phyloP scores from a whole-genome alignment of 2,797 vertebrate genomes.

The Crocodylus rhombifer region DNA sequence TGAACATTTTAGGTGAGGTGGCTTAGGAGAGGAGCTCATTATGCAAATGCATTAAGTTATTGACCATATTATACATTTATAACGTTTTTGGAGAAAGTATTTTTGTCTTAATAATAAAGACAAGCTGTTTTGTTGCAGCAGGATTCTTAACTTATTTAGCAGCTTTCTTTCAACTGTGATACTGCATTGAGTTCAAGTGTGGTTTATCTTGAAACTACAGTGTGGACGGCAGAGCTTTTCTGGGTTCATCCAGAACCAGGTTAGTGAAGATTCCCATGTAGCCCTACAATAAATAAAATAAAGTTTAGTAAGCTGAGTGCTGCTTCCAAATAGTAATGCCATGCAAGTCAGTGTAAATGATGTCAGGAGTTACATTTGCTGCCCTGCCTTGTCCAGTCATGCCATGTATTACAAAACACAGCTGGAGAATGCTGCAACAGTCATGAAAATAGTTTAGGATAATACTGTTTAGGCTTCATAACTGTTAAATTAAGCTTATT shows the following conservation, averaged over 20 bases:
- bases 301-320: not conserved
- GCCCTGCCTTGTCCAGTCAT: not conserved
- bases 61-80: not conserved
- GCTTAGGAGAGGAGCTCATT: too few species aligned
- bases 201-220: slow-evolving; percentile 26
- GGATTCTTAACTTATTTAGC: not conserved
- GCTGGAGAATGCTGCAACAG: not conserved
- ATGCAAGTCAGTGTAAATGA: not conserved
- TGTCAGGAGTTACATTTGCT: not conserved
- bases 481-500: not conserved
- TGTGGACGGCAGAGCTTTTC: slow-evolving; percentile 24
- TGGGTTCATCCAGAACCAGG: slow-evolving; percentile 1
- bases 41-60: too few species aligned
- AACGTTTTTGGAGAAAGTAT: not conserved
- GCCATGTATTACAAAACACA: not conserved
- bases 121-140: not conserved
- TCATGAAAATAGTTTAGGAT: not conserved
- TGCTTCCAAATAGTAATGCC: not conserved
- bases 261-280: slow-evolving; percentile 47
- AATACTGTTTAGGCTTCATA: not conserved
- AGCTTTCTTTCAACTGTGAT: not conserved
- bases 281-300: slow-evolving; percentile 16
- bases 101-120: not conserved
- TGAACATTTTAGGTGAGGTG: not conserved
- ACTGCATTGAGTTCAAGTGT: not conserved